Base-by-base conservation (phyloP, 2,888 invertebrate genomes). In the Lepeophtheirus nordmannii region DNA sequence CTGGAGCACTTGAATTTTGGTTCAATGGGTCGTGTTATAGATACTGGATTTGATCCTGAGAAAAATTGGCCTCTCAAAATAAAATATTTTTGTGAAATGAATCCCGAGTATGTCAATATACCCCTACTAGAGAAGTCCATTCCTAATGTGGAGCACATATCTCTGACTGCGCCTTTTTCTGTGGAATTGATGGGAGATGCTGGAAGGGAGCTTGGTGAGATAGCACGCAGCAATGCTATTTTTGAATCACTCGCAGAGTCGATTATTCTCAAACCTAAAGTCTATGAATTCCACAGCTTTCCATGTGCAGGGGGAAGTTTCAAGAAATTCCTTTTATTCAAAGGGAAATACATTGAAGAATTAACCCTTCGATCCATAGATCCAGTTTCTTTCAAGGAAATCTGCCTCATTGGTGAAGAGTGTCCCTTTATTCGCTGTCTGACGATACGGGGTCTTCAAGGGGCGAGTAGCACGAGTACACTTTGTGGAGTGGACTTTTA, bases 1-100 rank as follows among this genome's bases (percentile, higher is more conserved):
- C 56, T 63, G 46, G 63, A 63, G n/a, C 23, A 23, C 56, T n/a
- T 63, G 20, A 56, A 22, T 30, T 63, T 63, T n/a, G 63, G 63
- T 9, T 46, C 63, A 9, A 12, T 63, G 10, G 63, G 63, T 53
- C 41, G 53, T 17, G 38, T 63, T 53, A 46, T 63, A 22, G 46
- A 22, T 30, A 30, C 22, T n/a, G 63, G 56, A 9, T 56, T 56
- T 56, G 46, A 53, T 20, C 22, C 41, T 23, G 20, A 46, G 5
- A 58, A 20, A n/a, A n/a, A 58, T 20, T 58, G 23, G n/a, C 30
- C 30, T 17, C 37, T 63, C 17, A 63, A 56, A 22, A 11, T 63
- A 37, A 56, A 41, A 22, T 22, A 46, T 3, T 63, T 63, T 30
- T 56, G 38, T 30, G 63, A 63, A 53, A 22, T 63, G 12, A 53